phyloP scores from a whole-genome alignment of 2,797 vertebrate species.

The Thalassophryne amazonica region DNA sequence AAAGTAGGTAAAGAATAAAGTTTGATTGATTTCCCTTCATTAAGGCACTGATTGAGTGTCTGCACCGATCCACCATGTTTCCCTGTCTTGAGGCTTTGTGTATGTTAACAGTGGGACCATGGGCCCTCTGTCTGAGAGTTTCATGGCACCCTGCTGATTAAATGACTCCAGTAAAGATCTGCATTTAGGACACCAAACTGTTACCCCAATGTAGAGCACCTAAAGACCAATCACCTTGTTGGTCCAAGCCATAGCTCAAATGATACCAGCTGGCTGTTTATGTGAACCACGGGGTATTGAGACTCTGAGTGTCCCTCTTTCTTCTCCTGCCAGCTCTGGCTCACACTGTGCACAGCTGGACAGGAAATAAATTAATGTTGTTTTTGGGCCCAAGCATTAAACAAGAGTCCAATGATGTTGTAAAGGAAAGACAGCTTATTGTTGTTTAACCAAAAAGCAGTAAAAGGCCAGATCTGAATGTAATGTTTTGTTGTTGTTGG shows the following conservation, averaged over 20 bases:
- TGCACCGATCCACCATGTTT: too few relatives aligned
- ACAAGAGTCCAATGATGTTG: slow-evolving; percentile 45
- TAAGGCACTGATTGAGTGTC: too few relatives aligned
- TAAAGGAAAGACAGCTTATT: slow-evolving; percentile 48
- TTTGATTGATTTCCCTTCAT: too few relatives aligned
- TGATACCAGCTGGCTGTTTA: slow-evolving; percentile 62
- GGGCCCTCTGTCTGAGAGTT: slow-evolving; percentile 22
- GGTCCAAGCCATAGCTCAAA: slow-evolving; percentile 47
- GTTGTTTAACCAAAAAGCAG: slow-evolving; percentile 28
- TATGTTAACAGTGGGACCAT: slow-evolving; percentile 15
- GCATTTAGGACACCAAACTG: slow-evolving; percentile 51
- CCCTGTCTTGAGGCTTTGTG: background rate
- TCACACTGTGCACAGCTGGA: slow-evolving; percentile 71
- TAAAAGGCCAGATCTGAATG: slow-evolving; percentile 35
- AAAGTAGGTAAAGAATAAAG: too few relatives aligned
- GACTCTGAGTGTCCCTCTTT: slow-evolving; percentile 27
- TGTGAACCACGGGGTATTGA: slow-evolving; percentile 27
- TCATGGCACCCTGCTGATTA: slow-evolving; percentile 49
- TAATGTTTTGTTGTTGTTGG: slow-evolving; percentile 14
- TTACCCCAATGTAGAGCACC: slow-evolving; percentile 32
- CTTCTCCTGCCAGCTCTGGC: slow-evolving; percentile 40
- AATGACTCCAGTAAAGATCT: slow-evolving; percentile 43
- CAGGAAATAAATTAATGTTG: slow-evolving; percentile 58
- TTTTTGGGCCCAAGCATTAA: slow-evolving; percentile 54
- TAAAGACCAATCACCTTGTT: slow-evolving; percentile 55